A percentile compares a stretch with the other conserved stretches of the same genome.
These are phyloP conservation scores for human (Homo sapiens) DNA, from an alignment of 2,113 vertebrate species.

Conservation along the genomic window GRCh38 chr9:92649001-92649500, in stretches of 20 bases:
- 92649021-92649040: background rate
- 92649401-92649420: background rate
- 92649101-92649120: background rate
- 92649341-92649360: background rate
- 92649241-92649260: background rate
- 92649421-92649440: background rate
- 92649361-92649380: background rate
- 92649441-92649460: conserved; percentile 92
- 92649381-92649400: background rate
- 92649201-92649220: too few species aligned
- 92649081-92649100: background rate
- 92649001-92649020: background rate
- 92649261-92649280: background rate
- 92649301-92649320: background rate
- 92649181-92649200: background rate
- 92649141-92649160: background rate
- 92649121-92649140: background rate
- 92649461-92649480: conserved; percentile 93
- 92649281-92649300: too few species aligned
- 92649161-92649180: background rate
- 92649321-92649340: background rate
- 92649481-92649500: conserved; percentile 88
- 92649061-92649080: background rate
- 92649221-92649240: background rate
- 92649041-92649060: background rate